Conservation (phyloP, 2,113 vertebrate species). For the Athene cunicularia region DNA sequence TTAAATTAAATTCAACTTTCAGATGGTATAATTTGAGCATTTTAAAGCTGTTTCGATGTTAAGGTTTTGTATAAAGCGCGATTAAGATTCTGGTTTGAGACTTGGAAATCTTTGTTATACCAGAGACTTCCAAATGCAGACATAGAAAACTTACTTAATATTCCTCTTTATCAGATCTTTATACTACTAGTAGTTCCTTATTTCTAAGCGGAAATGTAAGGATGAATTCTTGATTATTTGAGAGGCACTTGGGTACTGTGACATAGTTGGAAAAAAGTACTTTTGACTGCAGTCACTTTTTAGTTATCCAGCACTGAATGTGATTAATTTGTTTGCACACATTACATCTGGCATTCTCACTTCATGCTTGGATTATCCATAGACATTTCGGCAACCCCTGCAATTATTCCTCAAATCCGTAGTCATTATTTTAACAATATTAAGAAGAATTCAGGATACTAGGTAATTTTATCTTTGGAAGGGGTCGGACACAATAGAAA, state of each 20-base stretch:
- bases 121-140: background rate
- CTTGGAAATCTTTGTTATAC: background rate
- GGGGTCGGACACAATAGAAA: background rate
- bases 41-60: background rate
- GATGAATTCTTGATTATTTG: background rate
- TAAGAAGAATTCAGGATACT: background rate
- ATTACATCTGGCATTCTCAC: background rate
- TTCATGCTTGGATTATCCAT: background rate
- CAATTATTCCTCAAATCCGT: background rate
- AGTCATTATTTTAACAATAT: background rate
- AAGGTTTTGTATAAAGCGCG: background rate
- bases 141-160: background rate
- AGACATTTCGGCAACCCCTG: background rate
- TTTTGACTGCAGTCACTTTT: background rate
- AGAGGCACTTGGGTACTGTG: background rate
- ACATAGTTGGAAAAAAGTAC: background rate
- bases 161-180: background rate
- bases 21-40: background rate
- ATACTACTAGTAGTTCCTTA: background rate
- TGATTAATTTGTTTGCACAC: background rate
- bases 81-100: background rate
- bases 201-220: background rate
- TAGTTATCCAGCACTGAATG: background rate
- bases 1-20: constrained; percentile 5
- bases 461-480: background rate